Evolutionary conservation across 2,888 invertebrate species (phyloP).

Genomic region (Meandrusa payeni): DNA sequence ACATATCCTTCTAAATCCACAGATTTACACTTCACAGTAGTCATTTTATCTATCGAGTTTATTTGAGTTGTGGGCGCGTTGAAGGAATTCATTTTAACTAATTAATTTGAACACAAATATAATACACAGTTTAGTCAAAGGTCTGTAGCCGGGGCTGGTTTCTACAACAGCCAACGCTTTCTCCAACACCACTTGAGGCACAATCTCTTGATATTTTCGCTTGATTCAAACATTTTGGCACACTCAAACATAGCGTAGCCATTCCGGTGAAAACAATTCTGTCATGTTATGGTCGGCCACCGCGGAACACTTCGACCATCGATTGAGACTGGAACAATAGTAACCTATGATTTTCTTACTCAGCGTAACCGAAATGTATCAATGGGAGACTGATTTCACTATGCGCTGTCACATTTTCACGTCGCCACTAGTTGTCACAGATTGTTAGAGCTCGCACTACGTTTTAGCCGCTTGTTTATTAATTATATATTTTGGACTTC

Average conservation of each 20-base stretch:
- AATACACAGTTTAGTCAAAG: slow-evolving; percentile 22
- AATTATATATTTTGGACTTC: slow-evolving; percentile 40
- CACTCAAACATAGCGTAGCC: slow-evolving; percentile 51
- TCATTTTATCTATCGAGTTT: slow-evolving; percentile 71
- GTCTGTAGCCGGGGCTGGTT: slow-evolving; percentile 1
- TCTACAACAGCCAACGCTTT: slow-evolving; percentile 56
- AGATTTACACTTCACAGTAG: slow-evolving; percentile 77
- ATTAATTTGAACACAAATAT: slow-evolving; percentile 35
- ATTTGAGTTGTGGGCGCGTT: slow-evolving; percentile 75
- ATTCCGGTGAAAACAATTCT: slow-evolving; percentile 59
- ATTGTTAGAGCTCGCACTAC: slow-evolving; percentile 24
- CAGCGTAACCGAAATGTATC: slow-evolving; percentile 23
- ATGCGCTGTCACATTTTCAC: slow-evolving; percentile 39
- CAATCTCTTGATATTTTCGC: slow-evolving; percentile 51
- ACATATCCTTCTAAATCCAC: slow-evolving; percentile 97
- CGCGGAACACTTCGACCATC: slow-evolving; percentile 1
- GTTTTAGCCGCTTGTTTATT: slow-evolving; percentile 28
- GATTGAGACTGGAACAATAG: slow-evolving; percentile 17
- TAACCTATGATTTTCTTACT: slow-evolving; percentile 9
- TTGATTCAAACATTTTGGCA: slow-evolving; percentile 54
- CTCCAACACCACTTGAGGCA: slow-evolving; percentile 75
- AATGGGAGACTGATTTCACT: slow-evolving; percentile 34
- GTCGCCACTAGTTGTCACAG: slow-evolving; percentile 5
- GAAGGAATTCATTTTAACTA: slow-evolving; percentile 67
- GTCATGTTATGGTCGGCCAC: slow-evolving; percentile 51